Percentiles rank a stretch among this genome's conserved stretches.
Evolutionary conservation across 2,113 vertebrate genomes (phyloP).

Genomic region (Dendrocopos noguchii): DNA sequence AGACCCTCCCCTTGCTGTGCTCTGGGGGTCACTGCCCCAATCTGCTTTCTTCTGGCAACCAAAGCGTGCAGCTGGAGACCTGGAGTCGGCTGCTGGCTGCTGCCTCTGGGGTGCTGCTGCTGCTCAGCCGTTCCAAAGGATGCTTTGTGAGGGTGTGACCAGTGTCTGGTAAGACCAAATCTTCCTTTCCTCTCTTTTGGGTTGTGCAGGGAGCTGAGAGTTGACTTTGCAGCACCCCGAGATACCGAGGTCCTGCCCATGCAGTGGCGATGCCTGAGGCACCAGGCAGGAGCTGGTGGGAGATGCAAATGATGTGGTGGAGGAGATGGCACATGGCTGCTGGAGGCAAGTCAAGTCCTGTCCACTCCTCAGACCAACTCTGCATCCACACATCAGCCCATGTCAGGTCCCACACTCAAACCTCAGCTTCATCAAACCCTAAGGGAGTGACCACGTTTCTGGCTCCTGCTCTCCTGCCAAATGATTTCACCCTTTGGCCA

Average conservation of each 20-base stretch:
- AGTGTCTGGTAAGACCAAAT: background rate
- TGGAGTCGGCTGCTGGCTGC: background rate
- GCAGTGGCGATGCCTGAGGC: background rate
- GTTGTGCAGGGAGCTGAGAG: rapidly evolving
- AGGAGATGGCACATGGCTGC: background rate
- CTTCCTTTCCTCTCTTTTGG: background rate
- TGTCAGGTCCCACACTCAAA: rapidly evolving
- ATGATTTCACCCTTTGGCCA: background rate
- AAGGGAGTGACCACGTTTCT: rapidly evolving
- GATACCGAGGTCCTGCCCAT: rapidly evolving
- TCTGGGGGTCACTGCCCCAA: background rate
- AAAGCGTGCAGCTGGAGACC: background rate
- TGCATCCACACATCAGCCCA: rapidly evolving
- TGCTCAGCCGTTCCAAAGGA: background rate
- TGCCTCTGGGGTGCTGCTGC: background rate
- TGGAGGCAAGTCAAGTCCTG: background rate
- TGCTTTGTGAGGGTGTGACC: background rate
- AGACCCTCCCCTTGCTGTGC: background rate
- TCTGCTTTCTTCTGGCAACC: background rate
- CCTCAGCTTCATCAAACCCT: background rate
- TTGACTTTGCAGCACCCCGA: background rate
- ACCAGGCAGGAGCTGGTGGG: rapidly evolving
- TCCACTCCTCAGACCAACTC: background rate
- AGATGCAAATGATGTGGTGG: background rate
- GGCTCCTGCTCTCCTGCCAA: background rate